Percentiles rank a stretch among this genome's conserved stretches.
These are phyloP conservation scores for Geopemphigus sp. DNA, from an alignment of 1,140 invertebrate species.

Conservation along the genomic window DNA sequence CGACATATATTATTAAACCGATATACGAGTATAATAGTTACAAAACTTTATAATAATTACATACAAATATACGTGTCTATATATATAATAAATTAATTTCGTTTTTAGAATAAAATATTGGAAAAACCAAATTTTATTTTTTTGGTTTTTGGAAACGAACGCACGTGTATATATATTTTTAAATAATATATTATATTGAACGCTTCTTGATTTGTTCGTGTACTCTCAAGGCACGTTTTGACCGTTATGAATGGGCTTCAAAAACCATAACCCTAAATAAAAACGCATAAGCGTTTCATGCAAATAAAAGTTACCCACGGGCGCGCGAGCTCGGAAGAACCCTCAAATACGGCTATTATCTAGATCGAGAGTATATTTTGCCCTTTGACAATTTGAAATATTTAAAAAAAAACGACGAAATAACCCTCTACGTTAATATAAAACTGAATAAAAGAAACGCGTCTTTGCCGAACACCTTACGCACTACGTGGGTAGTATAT, in stretches of 20 bases:
- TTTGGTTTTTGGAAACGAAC: no score
- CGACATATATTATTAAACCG: no score
- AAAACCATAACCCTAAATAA: conserved; percentile 33
- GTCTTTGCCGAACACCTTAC: not conserved
- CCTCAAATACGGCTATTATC: not conserved
- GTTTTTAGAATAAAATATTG: no score
- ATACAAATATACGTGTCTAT: no score
- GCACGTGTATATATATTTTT: no score
- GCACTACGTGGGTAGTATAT: not conserved
- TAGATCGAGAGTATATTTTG: not conserved
- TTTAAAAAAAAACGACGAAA: not conserved
- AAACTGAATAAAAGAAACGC: not conserved
- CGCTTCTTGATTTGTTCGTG: no score
- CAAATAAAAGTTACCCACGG: not conserved
- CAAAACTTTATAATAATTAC: no score
- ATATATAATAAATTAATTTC: no score
- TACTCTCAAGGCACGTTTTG: conserved; percentile 6
- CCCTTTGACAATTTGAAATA: conserved; percentile 20
- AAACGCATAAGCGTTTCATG: not conserved
- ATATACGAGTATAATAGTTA: no score
- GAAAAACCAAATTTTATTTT: no score
- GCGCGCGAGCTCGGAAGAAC: no score
- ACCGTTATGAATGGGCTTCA: conserved; percentile 12
- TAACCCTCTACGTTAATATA: not conserved
- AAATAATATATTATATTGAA: no score